phyloP scores from a whole-genome alignment of 1,140 invertebrate species.

The Calliopsis andreniformis region DNA sequence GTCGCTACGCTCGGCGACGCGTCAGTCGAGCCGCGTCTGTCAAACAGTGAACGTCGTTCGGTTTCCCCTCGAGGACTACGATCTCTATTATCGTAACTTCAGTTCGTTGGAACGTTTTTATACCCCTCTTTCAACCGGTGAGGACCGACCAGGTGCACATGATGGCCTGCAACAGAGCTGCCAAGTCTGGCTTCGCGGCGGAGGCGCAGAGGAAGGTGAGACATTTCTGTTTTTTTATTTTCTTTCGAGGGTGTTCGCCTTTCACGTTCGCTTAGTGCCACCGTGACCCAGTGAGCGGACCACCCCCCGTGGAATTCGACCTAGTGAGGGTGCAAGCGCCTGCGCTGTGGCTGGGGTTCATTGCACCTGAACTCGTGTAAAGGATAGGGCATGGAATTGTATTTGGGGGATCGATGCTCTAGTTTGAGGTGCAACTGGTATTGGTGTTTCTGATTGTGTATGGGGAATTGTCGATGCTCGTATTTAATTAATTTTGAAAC shows the following conservation, averaged over 20 bases:
- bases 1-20: constrained; percentile 50
- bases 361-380: neutral
- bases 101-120: neutral
- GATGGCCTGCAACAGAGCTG: constrained; percentile 93
- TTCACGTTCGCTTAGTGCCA: constrained; percentile 18
- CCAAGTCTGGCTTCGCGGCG: constrained; percentile 96
- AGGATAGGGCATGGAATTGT: neutral
- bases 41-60: constrained; percentile 50
- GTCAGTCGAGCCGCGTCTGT: constrained; percentile 69
- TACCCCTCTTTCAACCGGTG: neutral
- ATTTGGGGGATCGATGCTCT: neutral
- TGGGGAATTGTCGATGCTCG: neutral
- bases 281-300: constrained; percentile 51
- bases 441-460: too few species aligned
- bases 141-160: neutral
- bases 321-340: constrained; percentile 61
- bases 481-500: too few species aligned
- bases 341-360: neutral
- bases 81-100: neutral
- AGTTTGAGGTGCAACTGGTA: too few species aligned
- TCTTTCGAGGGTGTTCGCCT: neutral
- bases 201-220: constrained; percentile 94
- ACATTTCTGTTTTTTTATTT: neutral
- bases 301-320: constrained; percentile 51
- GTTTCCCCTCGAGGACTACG: neutral